Conservation (phyloP, 2,888 invertebrate species). For the Volucella inflata region DNA sequence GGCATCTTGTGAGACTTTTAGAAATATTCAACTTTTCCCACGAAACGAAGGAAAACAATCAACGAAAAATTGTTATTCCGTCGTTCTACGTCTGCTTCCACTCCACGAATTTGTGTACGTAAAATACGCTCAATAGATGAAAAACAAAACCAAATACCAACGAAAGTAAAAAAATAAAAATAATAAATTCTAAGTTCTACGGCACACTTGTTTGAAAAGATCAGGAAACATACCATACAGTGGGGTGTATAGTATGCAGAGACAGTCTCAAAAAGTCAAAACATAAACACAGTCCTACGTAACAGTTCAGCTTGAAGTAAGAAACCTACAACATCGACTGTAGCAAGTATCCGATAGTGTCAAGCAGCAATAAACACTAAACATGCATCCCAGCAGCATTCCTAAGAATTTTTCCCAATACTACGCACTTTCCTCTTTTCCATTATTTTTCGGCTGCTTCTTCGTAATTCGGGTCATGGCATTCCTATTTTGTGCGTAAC, state of each 20-base stretch:
- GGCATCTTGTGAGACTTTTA: neutral
- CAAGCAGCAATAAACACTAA: slow-evolving; percentile 3
- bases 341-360: slow-evolving; percentile 28
- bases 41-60: neutral
- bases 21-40: slow-evolving; percentile 17
- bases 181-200: slow-evolving; percentile 15
- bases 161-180: slow-evolving; percentile 28
- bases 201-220: slow-evolving; percentile 28
- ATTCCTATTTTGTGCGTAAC: slow-evolving; percentile 46
- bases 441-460: neutral
- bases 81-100: neutral
- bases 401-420: slow-evolving; percentile 50
- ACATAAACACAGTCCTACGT: slow-evolving; percentile 14
- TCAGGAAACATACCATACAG: slow-evolving; percentile 46
- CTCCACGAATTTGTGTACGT: neutral
- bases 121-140: neutral
- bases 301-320: slow-evolving; percentile 13
- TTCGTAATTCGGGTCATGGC: slow-evolving; percentile 57
- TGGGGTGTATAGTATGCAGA: too few species aligned
- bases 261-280: neutral
- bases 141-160: slow-evolving; percentile 20
- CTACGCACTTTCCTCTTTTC: slow-evolving; percentile 57
- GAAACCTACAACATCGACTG: slow-evolving; percentile 42
- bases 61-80: slow-evolving; percentile 3
- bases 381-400: slow-evolving; percentile 48